phyloP scores from a whole-genome alignment of 2,888 invertebrate genomes.

The Belgica antarctica region DNA sequence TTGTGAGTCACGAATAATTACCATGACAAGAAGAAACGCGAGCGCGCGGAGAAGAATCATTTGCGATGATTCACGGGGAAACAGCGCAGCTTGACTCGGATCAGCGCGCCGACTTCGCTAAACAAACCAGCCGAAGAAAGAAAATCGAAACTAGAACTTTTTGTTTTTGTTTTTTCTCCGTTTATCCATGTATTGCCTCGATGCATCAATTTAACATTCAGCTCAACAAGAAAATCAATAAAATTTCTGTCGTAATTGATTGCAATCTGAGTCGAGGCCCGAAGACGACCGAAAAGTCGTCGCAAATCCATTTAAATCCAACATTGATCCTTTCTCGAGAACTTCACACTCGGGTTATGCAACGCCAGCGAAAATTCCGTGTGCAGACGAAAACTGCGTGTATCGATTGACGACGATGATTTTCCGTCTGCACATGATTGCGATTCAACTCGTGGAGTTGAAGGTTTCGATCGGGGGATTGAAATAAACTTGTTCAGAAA shows the following conservation, averaged over 20 bases:
- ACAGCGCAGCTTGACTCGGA: neutral
- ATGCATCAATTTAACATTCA: slow-evolving; percentile 16
- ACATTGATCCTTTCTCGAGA: neutral
- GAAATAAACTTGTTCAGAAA: neutral
- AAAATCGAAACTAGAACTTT: neutral
- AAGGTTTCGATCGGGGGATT: neutral
- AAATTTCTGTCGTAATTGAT: slow-evolving; percentile 23
- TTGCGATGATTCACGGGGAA: slow-evolving; percentile 13
- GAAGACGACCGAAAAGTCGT: neutral
- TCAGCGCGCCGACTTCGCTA: too few species aligned
- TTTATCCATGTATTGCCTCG: neutral
- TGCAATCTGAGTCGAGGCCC: neutral
- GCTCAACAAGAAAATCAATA: slow-evolving; percentile 31
- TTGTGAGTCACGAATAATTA: slow-evolving; percentile 27
- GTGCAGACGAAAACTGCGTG: neutral
- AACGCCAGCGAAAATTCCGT: neutral
- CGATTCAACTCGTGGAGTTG: neutral
- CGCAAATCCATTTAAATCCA: neutral
- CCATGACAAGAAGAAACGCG: slow-evolving; percentile 18
- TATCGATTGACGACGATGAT: neutral
- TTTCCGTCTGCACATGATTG: neutral
- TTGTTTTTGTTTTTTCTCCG: neutral
- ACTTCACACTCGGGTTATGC: neutral
- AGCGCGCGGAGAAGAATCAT: neutral
- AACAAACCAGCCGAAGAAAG: neutral